Evolutionary conservation across 2,113 vertebrate species (phyloP).

Genomic region (Theristicus caerulescens): DNA sequence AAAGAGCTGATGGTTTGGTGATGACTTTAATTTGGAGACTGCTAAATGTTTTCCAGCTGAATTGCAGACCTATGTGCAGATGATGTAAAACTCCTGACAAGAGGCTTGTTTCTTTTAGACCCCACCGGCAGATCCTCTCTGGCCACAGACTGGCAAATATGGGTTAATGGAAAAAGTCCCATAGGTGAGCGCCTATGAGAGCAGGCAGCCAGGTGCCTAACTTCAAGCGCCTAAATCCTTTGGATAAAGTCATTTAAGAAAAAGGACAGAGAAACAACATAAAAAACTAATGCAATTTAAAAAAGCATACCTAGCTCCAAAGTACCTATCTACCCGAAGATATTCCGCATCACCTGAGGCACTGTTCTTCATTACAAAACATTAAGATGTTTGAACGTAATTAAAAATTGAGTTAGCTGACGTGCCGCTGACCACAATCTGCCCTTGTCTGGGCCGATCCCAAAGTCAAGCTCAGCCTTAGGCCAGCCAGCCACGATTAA

Average conservation of each 20-base stretch:
- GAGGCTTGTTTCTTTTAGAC: not conserved
- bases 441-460: not conserved
- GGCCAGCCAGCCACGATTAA: not conserved
- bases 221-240: not conserved
- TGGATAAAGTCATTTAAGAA: not conserved
- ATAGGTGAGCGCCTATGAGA: not conserved
- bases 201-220: not conserved
- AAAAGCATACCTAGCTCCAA: not conserved
- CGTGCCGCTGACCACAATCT: not conserved
- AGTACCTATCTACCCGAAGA: too few relatives aligned
- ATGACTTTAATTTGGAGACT: not conserved
- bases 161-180: not conserved
- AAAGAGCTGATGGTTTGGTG: not conserved
- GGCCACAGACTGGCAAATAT: not conserved
- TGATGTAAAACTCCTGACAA: not conserved
- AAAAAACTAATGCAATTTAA: not conserved
- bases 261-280: not conserved
- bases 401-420: not conserved
- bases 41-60: not conserved
- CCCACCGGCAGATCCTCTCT: not conserved
- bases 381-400: not conserved
- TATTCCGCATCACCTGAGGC: not conserved
- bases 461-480: not conserved
- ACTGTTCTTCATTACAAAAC: not conserved
- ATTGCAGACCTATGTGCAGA: too few relatives aligned